These are phyloP conservation scores for Nycticorax nycticorax DNA, from an alignment of 2,113 vertebrate genomes.

Conservation along the genomic window DNA sequence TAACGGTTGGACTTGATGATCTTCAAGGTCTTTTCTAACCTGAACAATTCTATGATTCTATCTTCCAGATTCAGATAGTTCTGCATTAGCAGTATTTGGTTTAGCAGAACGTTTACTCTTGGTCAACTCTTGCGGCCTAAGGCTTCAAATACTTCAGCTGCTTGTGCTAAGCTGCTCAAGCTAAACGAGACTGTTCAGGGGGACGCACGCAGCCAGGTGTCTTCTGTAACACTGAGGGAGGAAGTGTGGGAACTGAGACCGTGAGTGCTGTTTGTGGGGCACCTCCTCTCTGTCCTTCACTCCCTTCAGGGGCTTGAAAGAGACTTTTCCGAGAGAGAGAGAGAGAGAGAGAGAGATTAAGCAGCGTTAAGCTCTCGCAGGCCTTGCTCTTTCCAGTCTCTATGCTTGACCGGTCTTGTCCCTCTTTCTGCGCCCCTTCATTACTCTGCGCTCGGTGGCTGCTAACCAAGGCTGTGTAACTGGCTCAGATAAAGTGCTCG, in stretches of 20 bases:
- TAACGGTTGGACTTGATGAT: neutral
- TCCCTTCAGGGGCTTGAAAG: neutral
- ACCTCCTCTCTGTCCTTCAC: neutral
- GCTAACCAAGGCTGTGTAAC: neutral
- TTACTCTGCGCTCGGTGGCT: neutral
- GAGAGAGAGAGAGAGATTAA: neutral
- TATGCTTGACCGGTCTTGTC: neutral
- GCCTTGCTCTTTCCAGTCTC: neutral
- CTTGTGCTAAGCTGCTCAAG: neutral
- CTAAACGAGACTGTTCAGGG: accelerated
- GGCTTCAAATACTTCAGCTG: neutral
- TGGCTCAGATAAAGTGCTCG: neutral
- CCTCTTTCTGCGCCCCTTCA: neutral
- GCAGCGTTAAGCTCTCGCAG: neutral
- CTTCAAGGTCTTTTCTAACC: neutral
- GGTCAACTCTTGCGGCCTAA: too few species aligned
- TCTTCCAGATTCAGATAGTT: too few species aligned
- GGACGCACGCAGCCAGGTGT: neutral
- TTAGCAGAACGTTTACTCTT: too few species aligned
- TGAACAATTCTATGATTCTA: neutral
- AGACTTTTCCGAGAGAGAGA: neutral
- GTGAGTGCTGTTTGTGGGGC: accelerated
- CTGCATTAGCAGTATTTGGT: too few species aligned
- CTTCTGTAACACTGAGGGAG: neutral
- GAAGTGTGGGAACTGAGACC: neutral